Evolutionary conservation across 1,140 invertebrate species (phyloP), one percentile per base, ranked within the genome.

Genomic region (Drosophila nikananu): DNA sequence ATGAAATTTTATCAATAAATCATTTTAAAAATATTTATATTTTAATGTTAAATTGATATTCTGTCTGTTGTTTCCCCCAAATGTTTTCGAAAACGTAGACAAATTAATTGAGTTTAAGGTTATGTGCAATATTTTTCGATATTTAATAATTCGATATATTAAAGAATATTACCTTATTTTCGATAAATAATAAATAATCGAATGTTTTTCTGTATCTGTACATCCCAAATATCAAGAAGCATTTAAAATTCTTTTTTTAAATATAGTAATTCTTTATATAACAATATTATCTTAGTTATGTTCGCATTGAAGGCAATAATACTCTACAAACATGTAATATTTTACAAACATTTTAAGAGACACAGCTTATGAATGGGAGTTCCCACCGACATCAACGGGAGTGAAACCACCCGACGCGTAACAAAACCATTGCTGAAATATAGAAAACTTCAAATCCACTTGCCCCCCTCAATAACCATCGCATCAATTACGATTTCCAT

Each of bases 401-500:
- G 15, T 12, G 10, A 2, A 15, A 4, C 41, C 58, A 8, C 30
- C 58, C 37, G 27, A 15, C 12, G 21, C 12, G 48, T 23, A 37
- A 15, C 17, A 30, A 7, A 72, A 65, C 17, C 46, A 25, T 51
- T 21, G 7, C 21, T 8, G 37, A 44, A 70, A 44, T 52, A 39
- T 48, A 59, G 37, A 51, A 23, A 71, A 42, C 70, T 73, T 73
- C 27, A 72, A 72, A 51, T 41, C 52, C 66, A 42, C 66, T 42
- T 72, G 58, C 52, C 49, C 25, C 44, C 68, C 51, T 72, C 54
- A 25, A 73, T 61, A 73, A 27, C 25, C 54, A 70, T 35, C 30
- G 74, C 77, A 67, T 77, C 74, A 77, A 77, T 77, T 66, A 75
- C 74, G 51, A 76, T 66, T 59, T 62, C 60, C 48, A 64, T 64